A percentile compares a stretch with the other conserved stretches of the same genome.
Conservation (phyloP, 1,140 invertebrate genomes). For the Caenorhabditis briggsae region DNA sequence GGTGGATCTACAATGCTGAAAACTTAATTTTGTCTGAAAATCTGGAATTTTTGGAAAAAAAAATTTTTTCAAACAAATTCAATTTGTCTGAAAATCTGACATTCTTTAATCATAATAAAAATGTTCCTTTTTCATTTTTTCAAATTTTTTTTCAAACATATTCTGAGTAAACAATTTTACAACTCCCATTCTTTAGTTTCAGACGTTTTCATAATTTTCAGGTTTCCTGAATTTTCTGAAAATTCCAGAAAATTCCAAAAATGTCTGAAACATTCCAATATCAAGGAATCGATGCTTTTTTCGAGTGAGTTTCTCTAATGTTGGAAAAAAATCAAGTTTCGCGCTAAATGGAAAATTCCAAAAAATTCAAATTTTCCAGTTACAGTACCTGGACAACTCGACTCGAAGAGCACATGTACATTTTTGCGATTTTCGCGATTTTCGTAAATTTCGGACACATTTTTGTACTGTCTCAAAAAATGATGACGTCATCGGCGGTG, state of each 20-base stretch:
- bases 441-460: background rate
- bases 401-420: background rate
- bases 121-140: too few species aligned
- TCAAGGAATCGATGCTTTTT: background rate
- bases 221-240: background rate
- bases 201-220: too few species aligned
- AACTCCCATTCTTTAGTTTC: too few species aligned
- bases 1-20: background rate
- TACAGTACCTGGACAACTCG: background rate
- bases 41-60: too few species aligned
- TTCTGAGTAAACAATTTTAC: too few species aligned
- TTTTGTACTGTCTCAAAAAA: background rate
- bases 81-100: too few species aligned
- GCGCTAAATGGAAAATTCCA: background rate
- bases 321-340: too few species aligned
- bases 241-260: background rate
- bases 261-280: too few species aligned
- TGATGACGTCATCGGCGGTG: constrained; percentile 21
- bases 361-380: background rate
- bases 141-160: too few species aligned
- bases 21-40: too few species aligned
- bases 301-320: background rate
- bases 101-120: too few species aligned
- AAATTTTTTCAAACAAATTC: background rate
- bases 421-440: background rate